phyloP scores from a whole-genome alignment of 2,888 invertebrate genomes.

The Lycaena phlaeas region DNA sequence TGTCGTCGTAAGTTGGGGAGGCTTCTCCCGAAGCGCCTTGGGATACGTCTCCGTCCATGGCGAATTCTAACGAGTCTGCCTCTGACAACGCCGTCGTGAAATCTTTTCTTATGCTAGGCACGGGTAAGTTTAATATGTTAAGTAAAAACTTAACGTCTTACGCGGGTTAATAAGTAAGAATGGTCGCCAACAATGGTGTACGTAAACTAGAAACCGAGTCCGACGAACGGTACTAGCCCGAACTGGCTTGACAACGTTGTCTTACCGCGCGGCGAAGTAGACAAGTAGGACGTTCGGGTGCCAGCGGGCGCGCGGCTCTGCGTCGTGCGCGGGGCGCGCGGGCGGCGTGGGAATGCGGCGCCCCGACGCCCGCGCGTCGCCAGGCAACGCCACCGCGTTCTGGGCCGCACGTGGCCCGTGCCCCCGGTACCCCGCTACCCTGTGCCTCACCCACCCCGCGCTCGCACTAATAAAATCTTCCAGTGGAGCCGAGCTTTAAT shows the following conservation, averaged over 20 bases:
- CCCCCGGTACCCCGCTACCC: too few species aligned
- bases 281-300: conserved; percentile 3
- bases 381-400: conserved; percentile 24
- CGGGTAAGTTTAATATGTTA: too few species aligned
- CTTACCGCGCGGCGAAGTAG: conserved; percentile 3
- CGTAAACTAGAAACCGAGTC: conserved; percentile 1
- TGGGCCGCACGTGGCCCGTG: conserved; percentile 30
- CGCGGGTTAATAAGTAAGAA: too few species aligned
- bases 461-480: neutral
- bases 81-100: conserved; percentile 3
- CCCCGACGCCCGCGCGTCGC: conserved; percentile 32
- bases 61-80: conserved; percentile 5
- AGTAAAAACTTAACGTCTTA: too few species aligned
- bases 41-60: conserved; percentile 54
- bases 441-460: conserved; percentile 25
- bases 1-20: conserved; percentile 53
- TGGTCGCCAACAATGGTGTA: neutral
- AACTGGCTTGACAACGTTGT: conserved; percentile 7
- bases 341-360: conserved; percentile 39
- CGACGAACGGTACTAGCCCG: conserved; percentile 4
- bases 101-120: neutral
- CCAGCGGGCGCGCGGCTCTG: conserved; percentile 17
- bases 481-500: neutral
- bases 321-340: conserved; percentile 16
- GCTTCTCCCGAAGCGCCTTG: conserved; percentile 48